Base-by-base conservation (phyloP, 1,140 invertebrate species). In the Scaptomyza graminum region DNA sequence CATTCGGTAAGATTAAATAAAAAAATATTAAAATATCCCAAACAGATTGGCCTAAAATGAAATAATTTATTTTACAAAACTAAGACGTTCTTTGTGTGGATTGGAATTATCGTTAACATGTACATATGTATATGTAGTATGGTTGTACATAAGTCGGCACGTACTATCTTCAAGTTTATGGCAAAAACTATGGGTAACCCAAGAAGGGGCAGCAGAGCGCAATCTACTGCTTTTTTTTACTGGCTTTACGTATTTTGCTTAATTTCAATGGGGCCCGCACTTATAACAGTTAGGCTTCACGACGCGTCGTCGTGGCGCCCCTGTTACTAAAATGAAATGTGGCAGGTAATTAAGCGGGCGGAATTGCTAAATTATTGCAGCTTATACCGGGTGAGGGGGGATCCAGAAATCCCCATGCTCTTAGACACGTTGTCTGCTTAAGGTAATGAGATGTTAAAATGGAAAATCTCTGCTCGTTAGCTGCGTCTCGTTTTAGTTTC, bases 361-460 rank as follows among this genome's bases (percentile, higher is more conserved):
- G 80, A 91, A 90, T 90, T 90, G 79, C 80, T 84, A 90, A 90
- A 90, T 90, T 90, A 90, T 90, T 90, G 80, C 78, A 80, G 75
- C 52, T 70, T 74, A 74, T 76, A 51, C 62, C 66, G 39, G 22
- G 41, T 44, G 46, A 54, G 63, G 39, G 22, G 41, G 47, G 46
- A 54, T 63, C 15, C 43, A 50, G 25, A 11, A 25, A 31, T 64
- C 65, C 63, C 16, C 63, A 25, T 55, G 54, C 71, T 57, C 18
- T 52, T 71, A n/a, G 65, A 75, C 75, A 72, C 55, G 50, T 74
- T 71, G 74, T 76, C 74, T 71, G 82, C 77, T 82, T 74, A 77
- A 85, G 75, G 90, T 90, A 90, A 90, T 90, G 84, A 90, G 89
- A 80, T 90, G 88, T 89, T 90, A 85, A 90, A 90, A 90, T 90